phyloP scores from a whole-genome alignment of 2,113 vertebrate species.

The Pseudois nayaur region DNA sequence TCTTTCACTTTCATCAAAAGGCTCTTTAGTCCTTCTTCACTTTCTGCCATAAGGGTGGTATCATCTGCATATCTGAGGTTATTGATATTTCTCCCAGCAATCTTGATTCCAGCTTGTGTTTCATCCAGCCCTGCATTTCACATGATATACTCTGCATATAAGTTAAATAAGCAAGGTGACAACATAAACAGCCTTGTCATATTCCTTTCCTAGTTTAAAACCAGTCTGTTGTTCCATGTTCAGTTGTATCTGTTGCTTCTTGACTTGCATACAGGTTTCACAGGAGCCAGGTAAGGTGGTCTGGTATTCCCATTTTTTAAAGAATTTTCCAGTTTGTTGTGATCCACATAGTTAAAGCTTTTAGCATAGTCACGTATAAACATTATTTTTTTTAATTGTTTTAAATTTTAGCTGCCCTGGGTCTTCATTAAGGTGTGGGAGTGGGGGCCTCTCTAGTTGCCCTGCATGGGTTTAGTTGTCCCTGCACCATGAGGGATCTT shows the following conservation, averaged over 20 bases:
- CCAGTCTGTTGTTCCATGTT: neutral
- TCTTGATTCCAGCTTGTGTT: neutral
- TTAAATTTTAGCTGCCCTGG: neutral
- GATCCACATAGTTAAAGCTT: neutral
- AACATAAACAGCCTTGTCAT: neutral
- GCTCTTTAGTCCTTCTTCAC: neutral
- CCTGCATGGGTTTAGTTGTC: neutral
- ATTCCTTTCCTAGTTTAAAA: neutral
- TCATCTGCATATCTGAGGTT: neutral
- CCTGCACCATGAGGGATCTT: neutral
- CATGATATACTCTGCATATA: neutral
- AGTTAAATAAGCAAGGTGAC: neutral
- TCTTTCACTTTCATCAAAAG: neutral
- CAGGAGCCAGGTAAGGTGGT: neutral
- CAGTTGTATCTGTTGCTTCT: neutral
- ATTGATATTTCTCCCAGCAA: neutral
- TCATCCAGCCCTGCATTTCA: neutral
- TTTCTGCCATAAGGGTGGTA: neutral
- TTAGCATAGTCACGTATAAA: neutral
- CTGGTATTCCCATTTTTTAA: neutral
- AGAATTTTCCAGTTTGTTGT: neutral
- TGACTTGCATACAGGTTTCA: neutral
- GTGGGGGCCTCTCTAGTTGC: neutral
- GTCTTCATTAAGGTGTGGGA: neutral
- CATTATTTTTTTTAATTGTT: neutral